phyloP scores from a whole-genome alignment of 2,888 invertebrate species.

The Lasioglossum villosulum region DNA sequence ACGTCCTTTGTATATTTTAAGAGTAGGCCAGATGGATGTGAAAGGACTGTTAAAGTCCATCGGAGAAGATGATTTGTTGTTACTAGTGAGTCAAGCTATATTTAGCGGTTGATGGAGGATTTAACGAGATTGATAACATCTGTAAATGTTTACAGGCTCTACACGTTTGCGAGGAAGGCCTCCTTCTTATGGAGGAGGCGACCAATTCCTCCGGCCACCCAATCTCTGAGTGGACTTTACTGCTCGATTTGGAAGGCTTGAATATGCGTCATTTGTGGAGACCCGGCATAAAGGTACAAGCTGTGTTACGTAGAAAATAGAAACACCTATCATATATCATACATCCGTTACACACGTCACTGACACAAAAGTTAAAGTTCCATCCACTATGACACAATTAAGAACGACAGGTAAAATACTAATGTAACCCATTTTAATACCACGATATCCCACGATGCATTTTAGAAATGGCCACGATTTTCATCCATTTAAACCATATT shows the following conservation, averaged over 20 bases:
- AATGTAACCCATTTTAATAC: background rate
- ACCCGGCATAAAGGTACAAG: conserved; percentile 91
- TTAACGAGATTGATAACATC: background rate
- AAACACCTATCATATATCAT: background rate
- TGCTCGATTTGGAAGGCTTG: conserved; percentile 96
- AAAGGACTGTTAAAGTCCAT: conserved; percentile 96
- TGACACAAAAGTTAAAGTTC: background rate
- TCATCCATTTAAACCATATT: background rate
- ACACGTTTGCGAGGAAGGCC: conserved; percentile 96
- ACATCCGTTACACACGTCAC: background rate
- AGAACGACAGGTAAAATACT: background rate
- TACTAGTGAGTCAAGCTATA: conserved; percentile 87
- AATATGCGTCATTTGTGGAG: conserved; percentile 98
- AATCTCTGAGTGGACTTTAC: conserved; percentile 94
- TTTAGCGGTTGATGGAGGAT: background rate
- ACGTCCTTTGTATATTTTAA: conserved; percentile 94
- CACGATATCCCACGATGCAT: background rate
- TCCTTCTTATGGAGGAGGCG: conserved; percentile 94
- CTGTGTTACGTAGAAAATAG: background rate
- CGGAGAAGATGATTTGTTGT: conserved; percentile 95
- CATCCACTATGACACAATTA: background rate
- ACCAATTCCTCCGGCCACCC: conserved; percentile 92
- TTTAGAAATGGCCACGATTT: background rate
- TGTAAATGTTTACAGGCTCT: conserved; percentile 87
- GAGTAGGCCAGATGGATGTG: conserved; percentile 98